Evolutionary conservation across 2,888 invertebrate genomes (phyloP).

Genomic region (Conus canariensis): DNA sequence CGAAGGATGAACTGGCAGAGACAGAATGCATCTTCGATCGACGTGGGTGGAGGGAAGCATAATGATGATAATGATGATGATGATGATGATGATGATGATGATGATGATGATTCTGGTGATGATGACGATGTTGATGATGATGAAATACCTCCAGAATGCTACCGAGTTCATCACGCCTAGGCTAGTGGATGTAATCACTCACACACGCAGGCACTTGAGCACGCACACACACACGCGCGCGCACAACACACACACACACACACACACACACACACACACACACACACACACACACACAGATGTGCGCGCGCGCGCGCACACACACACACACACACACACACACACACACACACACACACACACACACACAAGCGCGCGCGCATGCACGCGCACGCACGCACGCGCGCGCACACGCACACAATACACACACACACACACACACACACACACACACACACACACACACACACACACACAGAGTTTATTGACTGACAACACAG

Average conservation of each 20-base stretch:
- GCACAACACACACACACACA: not conserved
- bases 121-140: no score
- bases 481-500: not conserved
- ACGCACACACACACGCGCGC: no score
- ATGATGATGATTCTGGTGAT: no score
- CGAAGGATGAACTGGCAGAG: no score
- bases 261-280: not conserved
- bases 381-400: not conserved
- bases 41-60: no score
- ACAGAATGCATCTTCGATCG: not conserved
- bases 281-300: not conserved
- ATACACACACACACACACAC: not conserved
- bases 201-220: no score
- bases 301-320: no score
- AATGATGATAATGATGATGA: no score
- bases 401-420: not conserved
- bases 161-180: no score
- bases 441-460: conserved; percentile 5
- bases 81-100: no score
- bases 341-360: not conserved
- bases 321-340: not conserved
- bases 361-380: not conserved
- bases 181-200: no score
- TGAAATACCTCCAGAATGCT: no score
- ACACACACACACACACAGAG: not conserved